These are phyloP conservation scores for Osmoderma eremita DNA, from an alignment of 2,888 invertebrate genomes.

Conservation along the genomic window DNA sequence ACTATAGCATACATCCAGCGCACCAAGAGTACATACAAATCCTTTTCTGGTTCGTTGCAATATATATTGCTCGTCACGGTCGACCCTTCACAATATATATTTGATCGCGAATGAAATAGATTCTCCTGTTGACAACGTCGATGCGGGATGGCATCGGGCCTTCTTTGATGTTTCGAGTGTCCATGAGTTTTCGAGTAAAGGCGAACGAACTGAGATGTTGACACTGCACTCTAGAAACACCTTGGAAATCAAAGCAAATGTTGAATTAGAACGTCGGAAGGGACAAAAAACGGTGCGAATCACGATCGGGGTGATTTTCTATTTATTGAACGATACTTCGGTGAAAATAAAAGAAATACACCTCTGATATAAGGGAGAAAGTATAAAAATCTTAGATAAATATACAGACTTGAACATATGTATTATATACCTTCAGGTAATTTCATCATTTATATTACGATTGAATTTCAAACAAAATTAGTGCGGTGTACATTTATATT, in stretches of 20 bases:
- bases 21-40: constrained; percentile 23
- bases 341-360: no score
- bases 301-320: constrained; percentile 29
- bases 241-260: constrained; percentile 45
- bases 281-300: constrained; percentile 7
- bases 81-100: constrained; percentile 33
- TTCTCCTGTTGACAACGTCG: constrained; percentile 45
- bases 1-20: constrained; percentile 21
- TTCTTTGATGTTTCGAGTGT: constrained; percentile 48
- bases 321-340: constrained; percentile 8
- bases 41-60: constrained; percentile 31
- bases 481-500: no score
- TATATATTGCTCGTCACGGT: constrained; percentile 37
- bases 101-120: constrained; percentile 47
- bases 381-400: no score
- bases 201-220: constrained; percentile 48
- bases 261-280: constrained; percentile 41
- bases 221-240: constrained; percentile 49
- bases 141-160: constrained; percentile 26
- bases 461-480: no score
- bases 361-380: no score
- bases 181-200: constrained; percentile 45
- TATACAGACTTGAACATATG: no score
- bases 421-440: no score
- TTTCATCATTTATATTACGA: no score